Base-by-base conservation (phyloP, 2,888 invertebrate genomes). In the Andrena marginata region DNA sequence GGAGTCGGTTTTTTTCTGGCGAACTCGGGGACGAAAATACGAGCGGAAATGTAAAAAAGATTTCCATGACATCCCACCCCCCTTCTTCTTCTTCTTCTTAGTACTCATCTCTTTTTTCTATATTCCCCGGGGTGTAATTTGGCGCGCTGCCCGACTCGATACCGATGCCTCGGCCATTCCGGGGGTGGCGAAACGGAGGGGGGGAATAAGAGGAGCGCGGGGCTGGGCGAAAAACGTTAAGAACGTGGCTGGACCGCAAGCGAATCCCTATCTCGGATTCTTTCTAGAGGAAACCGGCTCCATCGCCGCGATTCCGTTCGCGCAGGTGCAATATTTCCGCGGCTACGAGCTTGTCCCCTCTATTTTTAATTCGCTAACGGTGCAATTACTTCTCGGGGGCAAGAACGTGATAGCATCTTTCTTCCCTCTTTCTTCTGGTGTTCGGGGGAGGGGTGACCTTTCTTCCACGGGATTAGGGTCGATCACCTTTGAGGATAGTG, bases 101-200 rank as follows among this genome's bases (percentile, higher is more conserved):
- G 16, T 42, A 16, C 42, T 42, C 42, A 5, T 84, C 67, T 69
- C 48, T 54, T 35, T 62, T 72, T 74, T 82, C 80, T 80, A 85
- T 85, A 80, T 84, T 86, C 80, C 86, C 84, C 60, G 62, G 84
- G 78, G 85, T 84, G 85, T 85, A 87, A 87, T 87, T 87, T 89
- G 89, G 85, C 85, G 42, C 70, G 56, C 51, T 75, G 86, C 84
- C 88, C 80, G 79, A 76, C 84, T 80, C 88, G 89, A 89, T 88
- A 85, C 85, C 87, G 77, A 86, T 86, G 77, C 87, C 74, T 67
- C 35, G 79, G 62, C 75, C 79, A 59, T 73, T 85, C 74, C 51
- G 74, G 48, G 82, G 73, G 62, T n/a, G n/a, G n/a, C 72, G 77
- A 42, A 42, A 42, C 42, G 42, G 42, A 73, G 70, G 68, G 59